Base-by-base conservation (phyloP, 2,113 vertebrate genomes). In the Barbus barbus region DNA sequence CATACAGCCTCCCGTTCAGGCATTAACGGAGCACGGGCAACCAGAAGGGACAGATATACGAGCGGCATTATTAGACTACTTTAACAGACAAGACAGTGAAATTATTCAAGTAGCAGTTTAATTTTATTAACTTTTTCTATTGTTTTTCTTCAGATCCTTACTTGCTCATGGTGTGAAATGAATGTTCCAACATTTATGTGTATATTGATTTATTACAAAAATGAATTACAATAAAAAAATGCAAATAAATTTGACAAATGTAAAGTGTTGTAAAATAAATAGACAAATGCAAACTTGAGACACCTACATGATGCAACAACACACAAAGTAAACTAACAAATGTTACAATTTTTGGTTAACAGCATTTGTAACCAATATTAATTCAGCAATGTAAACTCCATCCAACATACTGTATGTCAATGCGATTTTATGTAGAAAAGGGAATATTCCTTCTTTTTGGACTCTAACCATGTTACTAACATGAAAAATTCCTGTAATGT, bases 1-100 rank as follows among this genome's bases (percentile, higher is more conserved):
- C 75, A 60, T 61, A 11, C 74, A 85, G 75, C 80, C 75, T 20
- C 58, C 67, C 53, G 20, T 77, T 13, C 75, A 77, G 11, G 11
- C 48, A 77, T 58, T 58, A 14, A 13, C 2, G 14, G 51, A 77
- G 5, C 48, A 77, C 0, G 31, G 51, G 38, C 31, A 36, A 77
- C 20, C 12, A n/a, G 75, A 58, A 36, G 75, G 51, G 11, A n/a
- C 12, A 2, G 75, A 77, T n/a, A 6, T 77, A 56, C 75, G 2
- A 77, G 18, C 28, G 7, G 51, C 75, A 58, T 58, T 77, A 56
- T 58, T 58, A 56, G 51, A 38, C 51, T 36, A 36, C 31, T 77
- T 77, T 36, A 56, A 33, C 31, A 38, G 31, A 77, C 51, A 77
- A 20, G 8, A 76, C 53, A 44, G 51, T 38, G 11, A 36, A 16